A percentile compares a stretch with the other conserved stretches of the same genome.
These are phyloP conservation scores for Xyliphius kryptos DNA, from an alignment of 2,113 vertebrate species.

Conservation along the genomic window DNA sequence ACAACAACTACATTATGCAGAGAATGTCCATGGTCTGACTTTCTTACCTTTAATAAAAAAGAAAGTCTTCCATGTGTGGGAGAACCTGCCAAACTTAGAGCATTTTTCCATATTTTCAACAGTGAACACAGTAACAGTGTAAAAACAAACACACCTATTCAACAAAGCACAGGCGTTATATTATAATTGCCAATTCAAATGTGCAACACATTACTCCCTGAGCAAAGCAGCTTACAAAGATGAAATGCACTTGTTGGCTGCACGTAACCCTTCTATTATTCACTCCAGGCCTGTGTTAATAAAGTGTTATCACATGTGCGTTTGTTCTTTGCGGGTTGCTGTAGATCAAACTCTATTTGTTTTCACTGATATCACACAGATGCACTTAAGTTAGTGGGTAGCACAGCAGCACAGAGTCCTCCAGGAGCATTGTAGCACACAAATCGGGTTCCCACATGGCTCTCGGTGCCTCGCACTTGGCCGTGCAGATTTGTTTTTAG, in stretches of 20 bases:
- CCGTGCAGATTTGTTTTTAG: constrained; percentile 24
- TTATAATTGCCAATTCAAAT: constrained; percentile 10
- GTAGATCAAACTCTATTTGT: constrained; percentile 33
- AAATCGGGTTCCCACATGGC: constrained; percentile 6
- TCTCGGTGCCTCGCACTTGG: constrained; percentile 16
- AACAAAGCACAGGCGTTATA: too few relatives aligned
- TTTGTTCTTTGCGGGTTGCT: constrained; percentile 18
- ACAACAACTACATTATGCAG: constrained; percentile 51
- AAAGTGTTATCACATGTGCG: constrained; percentile 29
- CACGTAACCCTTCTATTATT: too few relatives aligned
- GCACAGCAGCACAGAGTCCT: not conserved
- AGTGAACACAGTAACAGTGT: too few relatives aligned
- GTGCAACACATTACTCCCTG: constrained; percentile 24
- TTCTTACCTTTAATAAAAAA: too few relatives aligned
- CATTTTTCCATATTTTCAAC: too few relatives aligned
- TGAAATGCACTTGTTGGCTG: too few relatives aligned
- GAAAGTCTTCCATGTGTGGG: too few relatives aligned
- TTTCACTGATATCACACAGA: constrained; percentile 28
- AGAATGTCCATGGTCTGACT: constrained; percentile 15
- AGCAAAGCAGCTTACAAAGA: constrained; percentile 19
- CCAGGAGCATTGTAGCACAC: not conserved
- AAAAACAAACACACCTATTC: too few relatives aligned
- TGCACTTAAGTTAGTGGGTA: not conserved
- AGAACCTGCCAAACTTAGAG: too few relatives aligned
- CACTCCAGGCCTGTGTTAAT: constrained; percentile 31